A percentile compares a stretch with the other conserved stretches of the same genome.
Conservation (phyloP, 2,888 invertebrate species). For the Drosophila buzzatii region DNA sequence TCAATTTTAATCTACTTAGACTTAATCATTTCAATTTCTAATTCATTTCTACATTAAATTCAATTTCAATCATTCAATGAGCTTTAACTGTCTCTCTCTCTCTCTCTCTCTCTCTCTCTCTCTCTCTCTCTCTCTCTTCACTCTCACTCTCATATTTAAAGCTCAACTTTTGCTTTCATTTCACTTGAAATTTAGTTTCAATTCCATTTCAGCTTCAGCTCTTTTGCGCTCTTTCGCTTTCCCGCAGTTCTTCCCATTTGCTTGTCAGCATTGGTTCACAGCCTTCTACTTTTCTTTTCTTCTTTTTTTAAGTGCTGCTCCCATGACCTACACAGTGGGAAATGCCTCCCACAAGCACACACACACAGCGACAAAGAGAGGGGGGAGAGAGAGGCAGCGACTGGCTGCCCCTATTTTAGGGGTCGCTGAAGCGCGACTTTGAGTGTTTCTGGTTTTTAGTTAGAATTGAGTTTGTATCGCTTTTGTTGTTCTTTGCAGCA, state of each 20-base stretch:
- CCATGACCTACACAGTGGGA: conserved; percentile 48
- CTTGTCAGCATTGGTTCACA: conserved; percentile 55
- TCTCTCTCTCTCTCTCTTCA: background rate
- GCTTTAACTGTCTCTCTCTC: background rate
- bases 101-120: no score
- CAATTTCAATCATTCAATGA: background rate
- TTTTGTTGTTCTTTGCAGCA: conserved; percentile 31
- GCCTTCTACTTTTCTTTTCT: conserved; percentile 2
- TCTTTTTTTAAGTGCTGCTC: conserved; percentile 28
- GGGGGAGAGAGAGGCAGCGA: background rate
- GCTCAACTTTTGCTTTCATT: background rate
- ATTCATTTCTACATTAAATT: background rate
- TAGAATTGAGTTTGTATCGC: conserved; percentile 24
- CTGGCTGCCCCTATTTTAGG: background rate
- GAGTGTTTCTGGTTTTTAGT: conserved; percentile 44
- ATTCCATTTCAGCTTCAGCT: background rate
- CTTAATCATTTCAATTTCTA: background rate
- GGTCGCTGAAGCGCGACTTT: conserved; percentile 71
- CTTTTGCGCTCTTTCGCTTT: no score
- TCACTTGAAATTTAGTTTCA: conserved; percentile 8
- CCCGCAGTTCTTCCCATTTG: conserved; percentile 6
- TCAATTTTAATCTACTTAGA: no score
- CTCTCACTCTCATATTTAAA: background rate
- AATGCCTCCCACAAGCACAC: background rate
- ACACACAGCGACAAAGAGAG: no score